These are phyloP conservation scores for Mimas tiliae DNA, from an alignment of 2,888 invertebrate species.

Conservation along the genomic window DNA sequence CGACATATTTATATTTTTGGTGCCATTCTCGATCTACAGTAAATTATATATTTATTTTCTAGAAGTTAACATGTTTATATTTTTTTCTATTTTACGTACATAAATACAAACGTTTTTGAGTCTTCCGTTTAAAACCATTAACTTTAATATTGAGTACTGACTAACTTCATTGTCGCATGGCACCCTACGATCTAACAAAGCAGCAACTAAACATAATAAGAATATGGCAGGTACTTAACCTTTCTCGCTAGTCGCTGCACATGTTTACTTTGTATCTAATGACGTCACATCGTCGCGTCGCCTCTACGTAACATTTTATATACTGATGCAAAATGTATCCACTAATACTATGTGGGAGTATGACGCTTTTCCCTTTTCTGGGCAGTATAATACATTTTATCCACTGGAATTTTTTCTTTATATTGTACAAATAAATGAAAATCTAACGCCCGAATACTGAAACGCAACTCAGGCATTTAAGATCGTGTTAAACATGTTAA, in stretches of 20 bases:
- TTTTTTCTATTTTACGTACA: too few relatives aligned
- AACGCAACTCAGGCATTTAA: too few relatives aligned
- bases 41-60: too few relatives aligned
- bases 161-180: background rate
- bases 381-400: too few relatives aligned
- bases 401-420: too few relatives aligned
- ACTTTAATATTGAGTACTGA: background rate
- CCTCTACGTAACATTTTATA: slow-evolving; percentile 31
- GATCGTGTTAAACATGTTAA: too few relatives aligned
- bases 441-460: too few relatives aligned
- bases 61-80: too few relatives aligned
- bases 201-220: background rate
- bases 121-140: background rate
- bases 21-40: too few relatives aligned
- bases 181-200: background rate
- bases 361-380: slow-evolving; percentile 40
- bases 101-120: too few relatives aligned
- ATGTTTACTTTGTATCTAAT: slow-evolving; percentile 32
- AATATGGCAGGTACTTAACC: slow-evolving; percentile 23
- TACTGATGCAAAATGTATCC: slow-evolving; percentile 32
- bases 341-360: slow-evolving; percentile 47
- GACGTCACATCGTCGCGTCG: slow-evolving; percentile 45
- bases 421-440: too few relatives aligned
- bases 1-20: too few relatives aligned
- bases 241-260: slow-evolving; percentile 30